Percentiles rank a stretch among this genome's conserved stretches.
Conservation (phyloP, 1,140 invertebrate genomes). For the Argopecten irradians region DNA sequence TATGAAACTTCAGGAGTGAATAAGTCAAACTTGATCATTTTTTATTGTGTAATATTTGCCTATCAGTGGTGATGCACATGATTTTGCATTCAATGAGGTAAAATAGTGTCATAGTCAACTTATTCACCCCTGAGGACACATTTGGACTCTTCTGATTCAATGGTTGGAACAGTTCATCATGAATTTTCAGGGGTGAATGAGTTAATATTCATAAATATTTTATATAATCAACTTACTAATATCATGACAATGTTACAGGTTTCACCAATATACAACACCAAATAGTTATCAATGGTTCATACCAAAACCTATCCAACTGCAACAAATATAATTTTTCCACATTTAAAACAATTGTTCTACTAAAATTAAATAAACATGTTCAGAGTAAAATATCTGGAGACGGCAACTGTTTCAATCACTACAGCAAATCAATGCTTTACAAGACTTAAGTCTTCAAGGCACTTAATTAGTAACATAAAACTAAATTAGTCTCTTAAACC, state of each 20-base stretch:
- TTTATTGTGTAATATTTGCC: no score
- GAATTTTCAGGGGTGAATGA: no score
- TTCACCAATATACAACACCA: background rate
- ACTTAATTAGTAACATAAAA: background rate
- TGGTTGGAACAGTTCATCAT: no score
- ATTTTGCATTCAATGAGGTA: background rate
- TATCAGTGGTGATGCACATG: background rate
- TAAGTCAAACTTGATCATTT: no score
- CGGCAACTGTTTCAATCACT: background rate
- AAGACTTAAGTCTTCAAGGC: background rate
- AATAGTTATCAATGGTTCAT: background rate
- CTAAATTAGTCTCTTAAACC: background rate
- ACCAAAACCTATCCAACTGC: background rate
- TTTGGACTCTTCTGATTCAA: no score
- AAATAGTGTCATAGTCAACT: background rate
- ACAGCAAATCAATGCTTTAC: background rate
- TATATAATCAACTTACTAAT: background rate
- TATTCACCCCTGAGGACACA: no score
- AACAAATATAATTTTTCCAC: background rate
- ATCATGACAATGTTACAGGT: background rate
- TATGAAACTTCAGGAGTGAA: no score
- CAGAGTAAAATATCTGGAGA: background rate
- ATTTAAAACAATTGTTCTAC: background rate
- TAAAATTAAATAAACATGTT: background rate
- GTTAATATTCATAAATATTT: slow-evolving; percentile 10